A percentile compares a stretch with the other conserved stretches of the same genome.
phyloP scores from a whole-genome alignment of 2,113 vertebrate species.

The Catagonus wagneri region DNA sequence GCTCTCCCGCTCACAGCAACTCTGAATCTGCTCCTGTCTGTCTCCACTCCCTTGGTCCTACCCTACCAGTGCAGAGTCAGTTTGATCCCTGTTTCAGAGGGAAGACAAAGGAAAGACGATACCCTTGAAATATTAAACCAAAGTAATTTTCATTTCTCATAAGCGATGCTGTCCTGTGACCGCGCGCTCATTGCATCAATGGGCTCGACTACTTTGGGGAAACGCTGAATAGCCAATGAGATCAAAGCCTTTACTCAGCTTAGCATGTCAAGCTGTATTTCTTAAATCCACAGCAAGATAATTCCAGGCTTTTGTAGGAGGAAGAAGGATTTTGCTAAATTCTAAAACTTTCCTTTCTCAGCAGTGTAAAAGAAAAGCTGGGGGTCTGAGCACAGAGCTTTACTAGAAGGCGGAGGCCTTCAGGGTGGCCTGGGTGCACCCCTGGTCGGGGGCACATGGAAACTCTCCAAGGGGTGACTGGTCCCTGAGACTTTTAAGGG shows the following conservation, averaged over 20 bases:
- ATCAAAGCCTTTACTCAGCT: constrained; percentile 58
- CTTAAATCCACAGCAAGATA: constrained; percentile 65
- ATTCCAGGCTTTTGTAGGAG: constrained; percentile 68
- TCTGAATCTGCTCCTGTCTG: not conserved
- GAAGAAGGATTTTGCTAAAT: constrained; percentile 44
- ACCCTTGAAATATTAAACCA: constrained; percentile 63
- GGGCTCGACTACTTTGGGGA: constrained; percentile 19
- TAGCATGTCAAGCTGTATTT: constrained; percentile 57
- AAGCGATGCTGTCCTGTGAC: constrained; percentile 52
- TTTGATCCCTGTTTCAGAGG: constrained; percentile 37
- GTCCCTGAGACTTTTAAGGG: not conserved
- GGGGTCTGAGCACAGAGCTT: not conserved
- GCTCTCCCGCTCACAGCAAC: not conserved
- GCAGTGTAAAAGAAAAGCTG: constrained; percentile 18
- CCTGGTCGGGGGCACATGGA: not conserved
- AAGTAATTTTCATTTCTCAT: constrained; percentile 57
- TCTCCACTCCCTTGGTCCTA: not conserved
- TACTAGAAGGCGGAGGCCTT: not conserved
- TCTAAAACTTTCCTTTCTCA: constrained; percentile 48
- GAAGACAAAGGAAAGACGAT: constrained; percentile 65
- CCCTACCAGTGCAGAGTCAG: not conserved
- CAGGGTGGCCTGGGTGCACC: rapidly evolving
- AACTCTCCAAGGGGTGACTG: not conserved
- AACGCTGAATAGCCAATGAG: constrained; percentile 55
- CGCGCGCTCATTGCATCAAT: not conserved